Conservation (phyloP, 2,797 vertebrate genomes). For the Tachyglossus aculeatus region DNA sequence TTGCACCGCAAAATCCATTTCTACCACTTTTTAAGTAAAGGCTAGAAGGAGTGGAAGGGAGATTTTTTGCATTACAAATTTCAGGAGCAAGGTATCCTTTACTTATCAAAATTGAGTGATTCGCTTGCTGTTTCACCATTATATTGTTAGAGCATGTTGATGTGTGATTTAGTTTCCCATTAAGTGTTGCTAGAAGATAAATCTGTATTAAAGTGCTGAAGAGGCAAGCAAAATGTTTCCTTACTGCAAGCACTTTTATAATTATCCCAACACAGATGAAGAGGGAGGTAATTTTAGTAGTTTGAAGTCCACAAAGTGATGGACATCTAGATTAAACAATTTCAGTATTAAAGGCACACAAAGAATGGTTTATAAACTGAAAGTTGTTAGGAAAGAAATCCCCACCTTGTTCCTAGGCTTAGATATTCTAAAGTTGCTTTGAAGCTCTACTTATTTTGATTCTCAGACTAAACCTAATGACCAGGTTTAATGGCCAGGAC, state of each 20-base stretch:
- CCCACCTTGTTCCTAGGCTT: neutral
- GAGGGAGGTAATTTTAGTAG: constrained; percentile 42
- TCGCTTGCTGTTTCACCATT: constrained; percentile 66
- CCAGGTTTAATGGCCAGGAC: neutral
- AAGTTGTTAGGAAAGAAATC: neutral
- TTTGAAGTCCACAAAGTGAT: constrained; percentile 13
- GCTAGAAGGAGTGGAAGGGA: neutral
- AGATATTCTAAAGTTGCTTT: constrained; percentile 2
- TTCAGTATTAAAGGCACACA: no score
- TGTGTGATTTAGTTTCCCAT: constrained; percentile 71
- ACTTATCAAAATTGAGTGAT: constrained; percentile 56
- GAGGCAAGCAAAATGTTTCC: constrained; percentile 60
- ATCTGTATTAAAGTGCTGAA: constrained; percentile 69
- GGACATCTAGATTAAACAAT: constrained; percentile 29
- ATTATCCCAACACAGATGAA: constrained; percentile 54
- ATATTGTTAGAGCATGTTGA: constrained; percentile 53
- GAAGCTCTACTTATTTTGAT: no score
- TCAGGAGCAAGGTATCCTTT: constrained; percentile 8
- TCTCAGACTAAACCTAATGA: constrained; percentile 20
- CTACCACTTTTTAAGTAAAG: neutral
- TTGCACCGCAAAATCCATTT: neutral
- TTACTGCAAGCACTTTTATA: constrained; percentile 62
- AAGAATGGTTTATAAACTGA: constrained; percentile 28
- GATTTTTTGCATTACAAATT: constrained; percentile 8
- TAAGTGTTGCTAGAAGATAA: constrained; percentile 66